Conservation (phyloP, 2,888 invertebrate genomes). For the Platycheirus albimanus region DNA sequence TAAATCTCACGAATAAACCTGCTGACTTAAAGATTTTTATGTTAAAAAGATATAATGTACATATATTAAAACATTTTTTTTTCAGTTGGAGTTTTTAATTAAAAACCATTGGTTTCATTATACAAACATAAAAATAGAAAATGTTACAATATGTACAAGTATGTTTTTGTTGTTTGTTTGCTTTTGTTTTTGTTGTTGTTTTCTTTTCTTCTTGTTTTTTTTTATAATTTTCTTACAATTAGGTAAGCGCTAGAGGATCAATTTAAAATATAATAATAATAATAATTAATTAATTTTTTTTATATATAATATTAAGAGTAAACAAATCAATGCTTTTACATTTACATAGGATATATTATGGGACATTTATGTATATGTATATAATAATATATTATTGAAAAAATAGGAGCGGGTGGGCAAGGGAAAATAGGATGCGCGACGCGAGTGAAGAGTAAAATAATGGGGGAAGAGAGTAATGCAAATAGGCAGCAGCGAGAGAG, state of each 20-base stretch:
- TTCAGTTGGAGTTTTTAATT: constrained; percentile 78
- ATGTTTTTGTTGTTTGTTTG: constrained; percentile 62
- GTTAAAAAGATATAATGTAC: no score
- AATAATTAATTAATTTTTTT: constrained; percentile 49
- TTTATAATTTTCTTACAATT: constrained; percentile 72
- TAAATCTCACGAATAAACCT: no score
- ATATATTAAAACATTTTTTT: no score
- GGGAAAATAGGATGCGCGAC: constrained; percentile 43
- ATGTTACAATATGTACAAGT: constrained; percentile 80
- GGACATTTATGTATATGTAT: constrained; percentile 50
- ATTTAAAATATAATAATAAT: constrained; percentile 68
- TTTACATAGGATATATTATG: constrained; percentile 71
- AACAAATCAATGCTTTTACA: constrained; percentile 71
- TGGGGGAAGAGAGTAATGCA: constrained; percentile 39
- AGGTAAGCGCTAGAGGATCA: constrained; percentile 72
- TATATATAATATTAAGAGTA: constrained; percentile 68
- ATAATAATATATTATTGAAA: constrained; percentile 37
- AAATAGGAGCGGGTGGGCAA: constrained; percentile 37
- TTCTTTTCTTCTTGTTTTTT: constrained; percentile 55
- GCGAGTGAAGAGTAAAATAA: constrained; percentile 51
- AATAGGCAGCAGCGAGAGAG: constrained; percentile 39
- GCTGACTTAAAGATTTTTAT: no score
- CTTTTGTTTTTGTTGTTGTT: constrained; percentile 48
- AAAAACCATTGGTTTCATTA: constrained; percentile 79
- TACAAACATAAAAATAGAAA: constrained; percentile 81